Conservation (phyloP, 2,797 vertebrate genomes). For the Valencia hispanica region DNA sequence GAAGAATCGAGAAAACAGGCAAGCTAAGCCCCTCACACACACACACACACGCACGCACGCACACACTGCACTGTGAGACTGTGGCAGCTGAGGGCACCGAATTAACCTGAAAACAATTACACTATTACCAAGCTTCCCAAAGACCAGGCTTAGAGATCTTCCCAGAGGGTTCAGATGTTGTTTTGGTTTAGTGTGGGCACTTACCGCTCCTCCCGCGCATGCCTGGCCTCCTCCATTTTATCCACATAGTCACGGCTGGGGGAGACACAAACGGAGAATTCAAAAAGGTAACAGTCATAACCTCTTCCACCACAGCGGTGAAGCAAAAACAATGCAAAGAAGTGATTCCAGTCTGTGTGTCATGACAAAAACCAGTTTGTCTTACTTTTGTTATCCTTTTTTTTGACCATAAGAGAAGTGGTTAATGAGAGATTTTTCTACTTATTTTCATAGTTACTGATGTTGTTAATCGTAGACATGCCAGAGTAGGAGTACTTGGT, state of each 20-base stretch:
- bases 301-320: background rate
- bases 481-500: too few relatives aligned
- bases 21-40: constrained; percentile 34
- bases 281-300: constrained; percentile 31
- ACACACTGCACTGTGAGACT: constrained; percentile 19
- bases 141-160: constrained; percentile 46
- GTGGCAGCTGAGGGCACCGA: constrained; percentile 54
- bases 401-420: too few relatives aligned
- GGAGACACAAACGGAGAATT: constrained; percentile 49
- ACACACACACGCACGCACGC: too few relatives aligned
- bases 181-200: constrained; percentile 61
- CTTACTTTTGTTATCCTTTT: too few relatives aligned
- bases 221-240: constrained; percentile 93
- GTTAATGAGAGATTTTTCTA: too few relatives aligned
- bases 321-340: constrained; percentile 13
- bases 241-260: constrained; percentile 91
- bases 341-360: background rate
- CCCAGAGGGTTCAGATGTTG: constrained; percentile 50
- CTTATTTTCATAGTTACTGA: too few relatives aligned
- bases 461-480: too few relatives aligned
- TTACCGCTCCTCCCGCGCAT: constrained; percentile 94
- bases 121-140: constrained; percentile 55
- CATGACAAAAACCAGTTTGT: too few relatives aligned
- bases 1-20: constrained; percentile 38
- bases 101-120: constrained; percentile 78